phyloP scores from a whole-genome alignment of 2,888 invertebrate species.

The Coelopa pilipes region DNA sequence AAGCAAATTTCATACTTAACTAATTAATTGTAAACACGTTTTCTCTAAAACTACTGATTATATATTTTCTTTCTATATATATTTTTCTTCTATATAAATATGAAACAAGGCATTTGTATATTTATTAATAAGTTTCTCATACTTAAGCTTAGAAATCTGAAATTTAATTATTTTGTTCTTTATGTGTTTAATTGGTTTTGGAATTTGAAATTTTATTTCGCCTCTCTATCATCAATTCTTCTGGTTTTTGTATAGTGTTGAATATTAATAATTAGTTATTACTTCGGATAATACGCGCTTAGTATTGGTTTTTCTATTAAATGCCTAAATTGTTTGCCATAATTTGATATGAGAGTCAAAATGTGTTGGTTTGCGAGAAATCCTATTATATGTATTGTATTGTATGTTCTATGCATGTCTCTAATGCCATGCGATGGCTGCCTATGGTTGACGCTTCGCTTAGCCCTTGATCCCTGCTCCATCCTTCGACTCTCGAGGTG shows the following conservation, averaged over 20 bases:
- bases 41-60: constrained; percentile 15
- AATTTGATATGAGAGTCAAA: constrained; percentile 30
- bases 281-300: constrained; percentile 15
- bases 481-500: no score
- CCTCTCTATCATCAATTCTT: neutral
- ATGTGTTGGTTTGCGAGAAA: neutral
- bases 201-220: constrained; percentile 1
- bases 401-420: no score
- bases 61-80: constrained; percentile 9
- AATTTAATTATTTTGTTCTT: neutral
- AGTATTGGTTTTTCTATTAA: constrained; percentile 5
- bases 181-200: neutral
- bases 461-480: no score
- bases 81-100: constrained; percentile 28
- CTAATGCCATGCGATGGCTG: no score
- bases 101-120: constrained; percentile 24
- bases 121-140: neutral
- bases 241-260: neutral
- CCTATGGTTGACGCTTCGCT: no score
- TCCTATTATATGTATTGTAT: no score
- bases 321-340: constrained; percentile 25
- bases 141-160: constrained; percentile 13
- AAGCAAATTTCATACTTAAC: constrained; percentile 21
- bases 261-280: constrained; percentile 7
- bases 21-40: constrained; percentile 14